phyloP scores from a whole-genome alignment of 1,140 invertebrate genomes.

The Maniola jurtina region DNA sequence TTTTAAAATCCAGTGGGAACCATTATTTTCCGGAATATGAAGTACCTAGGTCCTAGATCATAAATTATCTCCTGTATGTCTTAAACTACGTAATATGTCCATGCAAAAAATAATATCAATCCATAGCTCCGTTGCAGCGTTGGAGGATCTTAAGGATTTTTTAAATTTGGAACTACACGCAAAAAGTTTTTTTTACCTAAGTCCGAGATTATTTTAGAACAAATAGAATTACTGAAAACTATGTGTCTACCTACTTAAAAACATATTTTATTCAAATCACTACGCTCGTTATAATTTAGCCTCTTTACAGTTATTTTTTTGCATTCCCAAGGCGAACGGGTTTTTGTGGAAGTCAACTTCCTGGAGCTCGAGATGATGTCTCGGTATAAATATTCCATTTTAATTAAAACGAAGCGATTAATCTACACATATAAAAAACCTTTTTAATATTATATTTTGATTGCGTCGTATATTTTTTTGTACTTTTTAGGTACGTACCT shows the following conservation, averaged over 20 bases:
- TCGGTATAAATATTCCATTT: conserved; percentile 8
- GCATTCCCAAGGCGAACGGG: conserved; percentile 16
- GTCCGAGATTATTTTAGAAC: no score
- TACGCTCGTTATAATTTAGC: neutral
- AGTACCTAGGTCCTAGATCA: no score
- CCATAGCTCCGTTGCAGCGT: no score
- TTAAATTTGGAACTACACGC: neutral
- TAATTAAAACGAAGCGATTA: conserved; percentile 20
- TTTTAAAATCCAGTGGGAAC: no score
- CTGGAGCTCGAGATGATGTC: conserved; percentile 4
- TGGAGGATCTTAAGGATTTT: neutral
- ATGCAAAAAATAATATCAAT: no score
- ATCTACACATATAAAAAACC: conserved; percentile 5
- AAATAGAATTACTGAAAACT: no score
- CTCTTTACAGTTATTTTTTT: conserved; percentile 1
- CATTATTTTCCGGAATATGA: no score
- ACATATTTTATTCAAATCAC: neutral
- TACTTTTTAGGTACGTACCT: neutral
- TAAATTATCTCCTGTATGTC: no score
- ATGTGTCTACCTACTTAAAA: neutral
- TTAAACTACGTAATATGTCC: no score
- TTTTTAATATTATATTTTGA: neutral
- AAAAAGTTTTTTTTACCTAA: no score
- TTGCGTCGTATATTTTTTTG: neutral
- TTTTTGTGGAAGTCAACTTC: conserved; percentile 21